Evolutionary conservation across 2,113 vertebrate species (phyloP).

Genomic region (Progne subis): DNA sequence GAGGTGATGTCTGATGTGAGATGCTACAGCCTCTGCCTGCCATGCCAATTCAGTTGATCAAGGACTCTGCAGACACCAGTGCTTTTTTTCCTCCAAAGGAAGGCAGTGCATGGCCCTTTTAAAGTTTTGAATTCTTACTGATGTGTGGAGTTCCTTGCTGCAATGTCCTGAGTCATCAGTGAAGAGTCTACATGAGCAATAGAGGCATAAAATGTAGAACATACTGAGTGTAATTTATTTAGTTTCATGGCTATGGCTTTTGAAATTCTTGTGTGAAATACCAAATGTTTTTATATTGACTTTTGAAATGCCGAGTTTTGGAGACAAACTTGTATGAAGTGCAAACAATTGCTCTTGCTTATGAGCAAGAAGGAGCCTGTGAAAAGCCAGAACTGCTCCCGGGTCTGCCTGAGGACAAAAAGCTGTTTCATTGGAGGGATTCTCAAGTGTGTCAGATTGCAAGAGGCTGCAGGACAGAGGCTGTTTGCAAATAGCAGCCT

Average conservation of each 20-base stretch:
- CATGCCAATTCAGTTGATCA: fast-evolving
- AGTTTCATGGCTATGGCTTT: not conserved
- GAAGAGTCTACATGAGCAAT: not conserved
- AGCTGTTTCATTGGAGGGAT: constrained; percentile 28
- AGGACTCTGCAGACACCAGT: not conserved
- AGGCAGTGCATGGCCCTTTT: not conserved
- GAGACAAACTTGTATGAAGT: not conserved
- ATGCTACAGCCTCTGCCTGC: not conserved
- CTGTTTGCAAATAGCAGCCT: not conserved
- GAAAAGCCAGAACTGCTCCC: not conserved
- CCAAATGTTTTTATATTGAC: not conserved
- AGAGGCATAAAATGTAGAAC: not conserved
- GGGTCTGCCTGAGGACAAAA: constrained; percentile 30
- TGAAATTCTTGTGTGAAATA: not conserved
- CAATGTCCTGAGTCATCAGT: not conserved
- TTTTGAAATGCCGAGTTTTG: not conserved
- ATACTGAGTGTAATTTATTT: not conserved
- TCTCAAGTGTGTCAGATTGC: not conserved
- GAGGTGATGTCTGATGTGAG: not conserved
- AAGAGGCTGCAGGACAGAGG: not conserved
- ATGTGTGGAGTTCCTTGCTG: not conserved
- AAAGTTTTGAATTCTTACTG: not conserved
- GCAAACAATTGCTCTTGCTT: not conserved
- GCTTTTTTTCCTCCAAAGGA: not conserved
- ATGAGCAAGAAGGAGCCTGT: not conserved